Base-by-base conservation (phyloP, 2,797 vertebrate genomes). In the Syndactyla subalaris region DNA sequence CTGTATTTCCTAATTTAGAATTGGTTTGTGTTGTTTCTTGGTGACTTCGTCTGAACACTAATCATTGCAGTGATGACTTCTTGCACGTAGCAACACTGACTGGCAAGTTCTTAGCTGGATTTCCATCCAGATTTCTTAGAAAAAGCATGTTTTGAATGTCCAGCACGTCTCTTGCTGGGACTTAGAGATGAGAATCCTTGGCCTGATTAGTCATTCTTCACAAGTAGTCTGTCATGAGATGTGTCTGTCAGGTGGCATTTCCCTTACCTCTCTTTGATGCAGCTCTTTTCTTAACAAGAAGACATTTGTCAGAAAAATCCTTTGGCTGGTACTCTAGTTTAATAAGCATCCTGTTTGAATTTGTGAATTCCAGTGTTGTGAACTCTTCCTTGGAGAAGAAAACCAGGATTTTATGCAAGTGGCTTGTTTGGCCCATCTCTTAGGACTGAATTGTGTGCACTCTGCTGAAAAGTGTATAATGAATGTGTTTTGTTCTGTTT, bases 401-500 rank as follows among this genome's bases (percentile, higher is more conserved):
- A 62, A 20, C 0, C 26, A 55, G n/a, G 7, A 4, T 90, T 93
- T 92, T 79, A 29, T 79, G 11, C 54, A 48, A 70, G 27, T 48
- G 14, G 2, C 17, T 18, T 74, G 1, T 78, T 91, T 83, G 10
- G 4, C 36, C 22, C 26, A 3, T 57, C 49, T 7, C 61, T 88
- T 77, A 41, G 43, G 8, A 15, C 38, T 79, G 58, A 43, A 49
- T 46, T 67, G 9, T 12, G 9, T 19, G 39, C 4, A 6, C 62
- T 61, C 15, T 82, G 55, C 38, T 63, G 34, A 57, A 79, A 74
- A 81, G 21, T 6, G 3, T 49, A 4, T n/a, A 43, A 43, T 10
- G 13, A 22, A 14, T 85, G 3, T 34, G 58, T 27, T 75, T 77
- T 93, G 21, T 96, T 93, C 57, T 92, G 24, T 94, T 96, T 71